Evolutionary conservation across 2,888 invertebrate genomes (phyloP).

Genomic region (Girardia tigrina): DNA sequence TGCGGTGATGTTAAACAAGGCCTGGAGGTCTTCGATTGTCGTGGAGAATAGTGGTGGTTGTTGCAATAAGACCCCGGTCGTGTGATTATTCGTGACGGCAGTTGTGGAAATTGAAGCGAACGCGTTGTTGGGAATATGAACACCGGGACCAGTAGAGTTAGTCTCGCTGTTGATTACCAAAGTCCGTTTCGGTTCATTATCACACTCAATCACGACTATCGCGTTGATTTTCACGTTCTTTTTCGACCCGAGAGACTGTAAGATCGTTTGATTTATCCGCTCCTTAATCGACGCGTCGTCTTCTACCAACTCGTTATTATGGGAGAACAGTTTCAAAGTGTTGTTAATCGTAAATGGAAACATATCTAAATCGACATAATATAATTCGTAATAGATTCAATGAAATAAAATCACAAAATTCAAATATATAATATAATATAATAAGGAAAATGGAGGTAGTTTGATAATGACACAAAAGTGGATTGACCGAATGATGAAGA

Average conservation of each 20-base stretch:
- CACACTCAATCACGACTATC: slow-evolving; percentile 18
- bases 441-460: slow-evolving; percentile 23
- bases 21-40: not conserved
- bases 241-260: slow-evolving; percentile 21
- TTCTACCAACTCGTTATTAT: not conserved
- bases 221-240: slow-evolving; percentile 19
- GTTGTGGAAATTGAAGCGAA: slow-evolving; percentile 1
- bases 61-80: not conserved
- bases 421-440: no score
- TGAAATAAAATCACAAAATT: not conserved
- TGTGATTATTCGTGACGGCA: not conserved
- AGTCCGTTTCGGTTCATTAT: slow-evolving; percentile 25
- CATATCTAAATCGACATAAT: slow-evolving; percentile 9
- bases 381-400: no score
- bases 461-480: slow-evolving; percentile 17
- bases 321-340: not conserved
- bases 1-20: not conserved
- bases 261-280: slow-evolving; percentile 24
- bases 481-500: slow-evolving; percentile 23
- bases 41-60: not conserved
- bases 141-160: not conserved
- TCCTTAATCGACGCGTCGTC: slow-evolving; percentile 17
- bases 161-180: slow-evolving; percentile 5
- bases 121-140: not conserved
- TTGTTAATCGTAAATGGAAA: not conserved